A percentile compares a stretch with the other conserved stretches of the same genome.
phyloP scores from a whole-genome alignment of 2,113 vertebrate genomes.

The Craseonycteris thonglongyai region DNA sequence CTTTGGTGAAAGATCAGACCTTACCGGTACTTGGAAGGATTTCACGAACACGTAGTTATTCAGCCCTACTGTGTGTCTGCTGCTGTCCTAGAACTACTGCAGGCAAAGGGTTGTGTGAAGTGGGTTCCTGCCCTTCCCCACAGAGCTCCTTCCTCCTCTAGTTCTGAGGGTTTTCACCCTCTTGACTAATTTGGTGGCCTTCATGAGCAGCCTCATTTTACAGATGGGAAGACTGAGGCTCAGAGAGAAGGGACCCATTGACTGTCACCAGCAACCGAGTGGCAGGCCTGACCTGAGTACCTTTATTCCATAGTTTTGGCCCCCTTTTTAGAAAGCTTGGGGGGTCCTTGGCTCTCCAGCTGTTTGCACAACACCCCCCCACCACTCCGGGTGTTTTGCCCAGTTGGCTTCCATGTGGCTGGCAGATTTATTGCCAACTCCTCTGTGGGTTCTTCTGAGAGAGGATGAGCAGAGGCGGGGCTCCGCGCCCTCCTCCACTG shows the following conservation, averaged over 20 bases:
- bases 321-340: not conserved
- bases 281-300: not conserved
- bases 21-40: not conserved
- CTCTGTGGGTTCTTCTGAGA: not conserved
- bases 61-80: not conserved
- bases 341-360: not conserved
- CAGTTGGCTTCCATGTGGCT: accelerated
- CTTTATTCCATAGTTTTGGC: not conserved
- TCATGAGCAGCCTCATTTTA: not conserved
- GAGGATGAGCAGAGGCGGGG: accelerated
- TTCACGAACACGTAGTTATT: not conserved
- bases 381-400: not conserved
- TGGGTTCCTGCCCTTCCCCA: accelerated
- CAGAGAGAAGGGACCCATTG: not conserved
- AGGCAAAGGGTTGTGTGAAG: not conserved
- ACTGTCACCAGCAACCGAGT: too few relatives aligned
- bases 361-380: accelerated
- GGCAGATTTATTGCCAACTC: too few relatives aligned
- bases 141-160: not conserved
- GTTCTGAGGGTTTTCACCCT: not conserved
- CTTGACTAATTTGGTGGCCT: not conserved
- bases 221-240: not conserved
- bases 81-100: not conserved
- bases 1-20: not conserved
- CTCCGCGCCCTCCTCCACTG: accelerated